phyloP scores from a whole-genome alignment of 1,140 invertebrate genomes.

The Brachystomella parvula region DNA sequence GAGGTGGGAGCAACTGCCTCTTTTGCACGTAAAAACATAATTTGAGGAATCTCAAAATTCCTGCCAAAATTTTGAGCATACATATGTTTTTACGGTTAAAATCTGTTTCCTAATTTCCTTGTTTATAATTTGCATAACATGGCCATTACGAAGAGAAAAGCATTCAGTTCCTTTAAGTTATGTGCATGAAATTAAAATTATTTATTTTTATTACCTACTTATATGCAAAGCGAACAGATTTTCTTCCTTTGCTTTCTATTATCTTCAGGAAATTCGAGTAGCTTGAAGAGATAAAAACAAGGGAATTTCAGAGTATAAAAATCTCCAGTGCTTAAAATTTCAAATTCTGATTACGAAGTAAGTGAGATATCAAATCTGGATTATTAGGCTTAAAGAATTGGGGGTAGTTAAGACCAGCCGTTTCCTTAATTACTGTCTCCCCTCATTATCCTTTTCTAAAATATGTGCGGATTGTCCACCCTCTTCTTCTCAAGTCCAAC shows the following conservation, averaged over 20 bases:
- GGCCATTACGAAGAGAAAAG: background rate
- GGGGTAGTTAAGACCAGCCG: background rate
- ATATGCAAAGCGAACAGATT: background rate
- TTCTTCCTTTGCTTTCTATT: no score
- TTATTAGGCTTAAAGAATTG: background rate
- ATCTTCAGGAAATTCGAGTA: no score
- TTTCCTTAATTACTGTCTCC: constrained; percentile 1
- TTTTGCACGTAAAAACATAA: no score
- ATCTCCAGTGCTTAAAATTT: no score
- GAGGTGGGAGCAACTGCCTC: background rate
- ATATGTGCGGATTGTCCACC: background rate
- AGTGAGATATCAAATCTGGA: background rate
- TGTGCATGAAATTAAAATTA: constrained; percentile 8
- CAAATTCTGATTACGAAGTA: no score
- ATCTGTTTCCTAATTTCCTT: constrained; percentile 8
- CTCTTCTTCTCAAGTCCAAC: no score
- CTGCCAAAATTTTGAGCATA: background rate
- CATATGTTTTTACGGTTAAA: background rate
- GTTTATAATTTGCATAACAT: constrained; percentile 12
- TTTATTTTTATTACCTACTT: constrained; percentile 10
- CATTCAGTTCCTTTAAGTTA: background rate
- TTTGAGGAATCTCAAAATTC: background rate
- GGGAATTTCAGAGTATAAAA: no score
- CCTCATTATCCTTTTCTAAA: background rate
- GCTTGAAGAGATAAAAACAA: no score